phyloP scores from a whole-genome alignment of 2,113 vertebrate species.

The Calidris pugnax region DNA sequence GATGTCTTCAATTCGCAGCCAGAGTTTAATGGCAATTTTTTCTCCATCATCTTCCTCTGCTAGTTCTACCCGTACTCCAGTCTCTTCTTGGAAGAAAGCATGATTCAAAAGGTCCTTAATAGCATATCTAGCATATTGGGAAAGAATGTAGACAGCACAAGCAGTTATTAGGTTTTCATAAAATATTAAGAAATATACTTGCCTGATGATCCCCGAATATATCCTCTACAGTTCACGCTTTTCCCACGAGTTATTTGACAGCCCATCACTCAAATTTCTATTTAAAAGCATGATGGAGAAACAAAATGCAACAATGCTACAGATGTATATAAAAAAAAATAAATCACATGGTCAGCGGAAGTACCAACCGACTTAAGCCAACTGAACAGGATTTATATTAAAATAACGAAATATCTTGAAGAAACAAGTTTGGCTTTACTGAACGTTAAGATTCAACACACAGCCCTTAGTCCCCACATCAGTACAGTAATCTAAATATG shows the following conservation, averaged over 20 bases:
- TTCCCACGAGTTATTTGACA: neutral
- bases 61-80: conserved; percentile 95
- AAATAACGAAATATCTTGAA: neutral
- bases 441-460: neutral
- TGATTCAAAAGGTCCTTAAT: conserved; percentile 98
- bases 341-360: neutral
- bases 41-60: conserved; percentile 98
- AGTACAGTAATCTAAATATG: neutral
- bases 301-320: neutral
- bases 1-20: conserved; percentile 96
- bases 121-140: conserved; percentile 82
- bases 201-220: neutral
- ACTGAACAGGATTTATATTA: neutral
- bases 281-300: neutral
- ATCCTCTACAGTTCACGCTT: rapidly evolving
- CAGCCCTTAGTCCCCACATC: neutral
- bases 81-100: conserved; percentile 99
- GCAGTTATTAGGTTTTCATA: neutral
- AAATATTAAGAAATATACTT: neutral
- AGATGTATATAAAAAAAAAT: neutral
- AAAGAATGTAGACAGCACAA: neutral
- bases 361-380: neutral
- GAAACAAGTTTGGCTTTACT: neutral
- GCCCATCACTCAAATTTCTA: neutral
- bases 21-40: conserved; percentile 97